Conservation (phyloP, 1,140 invertebrate genomes). For the Anthonomus grandis region DNA sequence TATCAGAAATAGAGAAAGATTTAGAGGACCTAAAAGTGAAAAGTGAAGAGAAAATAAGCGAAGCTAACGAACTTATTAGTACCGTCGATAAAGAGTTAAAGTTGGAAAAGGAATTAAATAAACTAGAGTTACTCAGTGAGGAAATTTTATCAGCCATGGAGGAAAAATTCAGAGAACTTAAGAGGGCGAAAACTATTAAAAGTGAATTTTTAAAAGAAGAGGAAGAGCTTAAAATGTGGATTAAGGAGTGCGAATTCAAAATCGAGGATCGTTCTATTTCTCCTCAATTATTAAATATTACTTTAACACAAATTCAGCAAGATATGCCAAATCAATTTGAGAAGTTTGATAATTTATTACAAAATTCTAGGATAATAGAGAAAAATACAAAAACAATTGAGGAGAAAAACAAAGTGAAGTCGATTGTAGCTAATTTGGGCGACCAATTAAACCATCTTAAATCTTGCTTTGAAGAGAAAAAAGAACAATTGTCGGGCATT, state of each 20-base stretch:
- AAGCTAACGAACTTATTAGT: constrained; percentile 63
- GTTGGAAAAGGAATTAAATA: constrained; percentile 69
- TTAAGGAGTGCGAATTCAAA: constrained; percentile 75
- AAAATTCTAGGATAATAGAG: constrained; percentile 76
- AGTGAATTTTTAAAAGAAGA: constrained; percentile 76
- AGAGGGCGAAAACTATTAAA: constrained; percentile 75
- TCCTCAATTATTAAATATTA: constrained; percentile 72
- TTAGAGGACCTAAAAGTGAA: constrained; percentile 45
- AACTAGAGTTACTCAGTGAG: constrained; percentile 76
- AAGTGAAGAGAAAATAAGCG: constrained; percentile 56
- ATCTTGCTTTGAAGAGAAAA: constrained; percentile 76
- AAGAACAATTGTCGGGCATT: constrained; percentile 78
- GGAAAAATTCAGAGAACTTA: constrained; percentile 81
- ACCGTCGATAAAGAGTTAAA: too few species aligned
- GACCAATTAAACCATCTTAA: constrained; percentile 76
- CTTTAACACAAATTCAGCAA: constrained; percentile 70
- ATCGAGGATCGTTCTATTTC: constrained; percentile 77
- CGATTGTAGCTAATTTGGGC: constrained; percentile 69
- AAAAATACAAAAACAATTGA: constrained; percentile 72
- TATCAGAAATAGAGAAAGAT: constrained; percentile 54
- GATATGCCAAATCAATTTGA: constrained; percentile 71
- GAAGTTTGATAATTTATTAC: constrained; percentile 72
- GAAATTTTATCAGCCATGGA: constrained; percentile 74
- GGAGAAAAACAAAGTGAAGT: constrained; percentile 72
- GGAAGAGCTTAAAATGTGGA: constrained; percentile 78